Percentiles rank a stretch among this genome's conserved stretches.
phyloP scores from a whole-genome alignment of 2,797 vertebrate genomes.

The Salmo trutta region DNA sequence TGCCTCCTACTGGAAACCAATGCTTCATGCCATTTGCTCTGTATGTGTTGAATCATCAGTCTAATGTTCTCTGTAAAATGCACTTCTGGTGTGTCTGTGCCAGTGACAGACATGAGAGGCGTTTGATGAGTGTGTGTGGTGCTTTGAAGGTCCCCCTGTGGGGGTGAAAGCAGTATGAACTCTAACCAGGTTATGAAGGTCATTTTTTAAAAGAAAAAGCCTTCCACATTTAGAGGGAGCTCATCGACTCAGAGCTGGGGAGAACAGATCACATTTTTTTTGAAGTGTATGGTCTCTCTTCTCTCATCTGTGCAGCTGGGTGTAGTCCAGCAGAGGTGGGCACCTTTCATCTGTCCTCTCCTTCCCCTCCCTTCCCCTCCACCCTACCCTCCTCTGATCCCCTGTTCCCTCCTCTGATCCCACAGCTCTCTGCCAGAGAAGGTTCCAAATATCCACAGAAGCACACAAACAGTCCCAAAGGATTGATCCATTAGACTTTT shows the following conservation, averaged over 20 bases:
- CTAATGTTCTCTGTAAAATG: background rate
- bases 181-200: conserved; percentile 26
- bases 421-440: too few species aligned
- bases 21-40: background rate
- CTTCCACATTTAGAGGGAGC: background rate
- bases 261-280: background rate
- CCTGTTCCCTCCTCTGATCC: too few species aligned
- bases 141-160: conserved; percentile 24
- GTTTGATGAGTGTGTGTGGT: conserved; percentile 4
- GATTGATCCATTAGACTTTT: too few species aligned
- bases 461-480: too few species aligned
- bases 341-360: conserved; percentile 1
- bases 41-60: background rate
- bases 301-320: background rate
- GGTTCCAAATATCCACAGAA: too few species aligned
- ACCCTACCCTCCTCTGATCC: too few species aligned
- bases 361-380: too few species aligned
- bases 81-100: background rate
- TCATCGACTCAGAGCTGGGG: background rate
- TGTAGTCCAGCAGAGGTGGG: background rate
- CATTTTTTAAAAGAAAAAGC: background rate
- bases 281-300: background rate
- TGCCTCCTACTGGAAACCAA: background rate
- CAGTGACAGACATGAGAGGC: conserved; percentile 16
- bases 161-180: conserved; percentile 17